Conservation (phyloP, 1,140 invertebrate genomes). For the Diorhabda carinulata region DNA sequence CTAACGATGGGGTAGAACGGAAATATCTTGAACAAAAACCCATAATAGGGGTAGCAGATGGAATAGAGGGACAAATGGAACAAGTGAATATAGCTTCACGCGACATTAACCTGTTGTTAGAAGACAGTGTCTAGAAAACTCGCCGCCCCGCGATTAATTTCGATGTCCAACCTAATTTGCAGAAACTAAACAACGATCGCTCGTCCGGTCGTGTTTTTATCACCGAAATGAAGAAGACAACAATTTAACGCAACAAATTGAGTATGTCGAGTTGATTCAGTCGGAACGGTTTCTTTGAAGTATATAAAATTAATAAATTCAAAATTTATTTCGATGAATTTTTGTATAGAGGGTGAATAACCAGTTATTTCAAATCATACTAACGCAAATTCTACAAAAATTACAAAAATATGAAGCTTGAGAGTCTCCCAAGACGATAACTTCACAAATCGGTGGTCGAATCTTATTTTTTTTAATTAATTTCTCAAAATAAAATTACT, state of each 20-base stretch:
- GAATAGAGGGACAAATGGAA: constrained; percentile 25
- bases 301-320: background rate
- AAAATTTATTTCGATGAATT: no score
- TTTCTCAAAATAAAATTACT: no score
- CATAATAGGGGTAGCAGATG: constrained; percentile 17
- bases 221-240: background rate
- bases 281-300: background rate
- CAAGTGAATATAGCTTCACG: constrained; percentile 35
- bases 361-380: no score
- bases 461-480: no score
- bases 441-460: no score
- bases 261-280: background rate
- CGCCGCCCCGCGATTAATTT: constrained; percentile 14
- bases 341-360: no score
- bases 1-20: background rate
- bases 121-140: constrained; percentile 20
- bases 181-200: constrained; percentile 8
- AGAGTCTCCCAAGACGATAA: no score
- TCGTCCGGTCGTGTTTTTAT: background rate
- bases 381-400: no score
- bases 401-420: no score
- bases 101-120: constrained; percentile 41
- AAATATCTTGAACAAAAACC: constrained; percentile 6
- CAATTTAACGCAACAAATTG: background rate
- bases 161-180: constrained; percentile 9